Evolutionary conservation across 2,113 vertebrate species (phyloP).

Genomic region (Apodemus speciosus): DNA sequence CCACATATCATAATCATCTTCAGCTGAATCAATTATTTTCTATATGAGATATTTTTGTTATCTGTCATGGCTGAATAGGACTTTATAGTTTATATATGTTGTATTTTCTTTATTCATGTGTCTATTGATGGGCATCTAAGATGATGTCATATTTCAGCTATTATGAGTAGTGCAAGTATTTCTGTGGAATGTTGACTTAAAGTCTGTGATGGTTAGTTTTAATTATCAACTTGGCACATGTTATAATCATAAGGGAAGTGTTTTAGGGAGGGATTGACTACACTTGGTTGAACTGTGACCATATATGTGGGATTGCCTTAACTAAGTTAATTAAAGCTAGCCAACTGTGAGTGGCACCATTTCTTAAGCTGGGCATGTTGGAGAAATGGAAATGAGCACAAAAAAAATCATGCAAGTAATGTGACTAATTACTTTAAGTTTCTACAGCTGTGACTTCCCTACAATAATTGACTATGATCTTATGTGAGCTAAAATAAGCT

Average conservation of each 20-base stretch:
- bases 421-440: background rate
- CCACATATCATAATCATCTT: background rate
- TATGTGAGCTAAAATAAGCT: background rate
- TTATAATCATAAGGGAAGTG: background rate
- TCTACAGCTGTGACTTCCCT: background rate
- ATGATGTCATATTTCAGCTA: background rate
- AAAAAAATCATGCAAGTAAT: background rate
- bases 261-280: too few relatives aligned
- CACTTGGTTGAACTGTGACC: background rate
- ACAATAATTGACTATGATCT: background rate
- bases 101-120: background rate
- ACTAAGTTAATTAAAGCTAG: background rate
- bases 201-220: background rate
- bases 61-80: background rate
- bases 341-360: background rate
- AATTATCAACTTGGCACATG: background rate
- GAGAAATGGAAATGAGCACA: background rate
- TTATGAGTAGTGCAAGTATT: background rate
- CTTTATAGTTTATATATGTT: background rate
- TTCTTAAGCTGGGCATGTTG: background rate
- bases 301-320: background rate
- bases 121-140: background rate
- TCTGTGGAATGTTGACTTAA: background rate
- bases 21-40: background rate
- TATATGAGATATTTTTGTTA: too few relatives aligned